Evolutionary conservation across 2,113 vertebrate genomes (phyloP).

Genomic region (chimpanzee (Pan troglodytes)): DNA sequence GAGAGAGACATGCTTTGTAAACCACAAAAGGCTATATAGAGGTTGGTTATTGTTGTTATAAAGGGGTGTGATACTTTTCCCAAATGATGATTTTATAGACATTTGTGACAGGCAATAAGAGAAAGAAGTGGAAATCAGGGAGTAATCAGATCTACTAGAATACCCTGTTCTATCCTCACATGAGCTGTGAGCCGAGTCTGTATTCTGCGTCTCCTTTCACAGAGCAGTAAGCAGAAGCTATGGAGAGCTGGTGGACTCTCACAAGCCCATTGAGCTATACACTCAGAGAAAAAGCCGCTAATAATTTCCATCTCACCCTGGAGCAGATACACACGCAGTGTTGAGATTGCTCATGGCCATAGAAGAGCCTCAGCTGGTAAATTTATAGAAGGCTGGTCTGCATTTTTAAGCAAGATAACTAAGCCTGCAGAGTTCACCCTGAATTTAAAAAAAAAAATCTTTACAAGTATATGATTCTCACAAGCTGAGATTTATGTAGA

Average conservation of each 20-base stretch:
- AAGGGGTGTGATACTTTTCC: not conserved
- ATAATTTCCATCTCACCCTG: not conserved
- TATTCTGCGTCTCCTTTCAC: not conserved
- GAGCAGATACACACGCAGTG: not conserved
- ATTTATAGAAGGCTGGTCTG: constrained; percentile 8
- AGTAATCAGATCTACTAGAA: not conserved
- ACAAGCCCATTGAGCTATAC: not conserved
- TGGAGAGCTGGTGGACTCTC: not conserved
- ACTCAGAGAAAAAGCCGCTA: not conserved
- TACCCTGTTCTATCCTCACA: fast-evolving
- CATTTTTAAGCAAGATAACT: constrained; percentile 61
- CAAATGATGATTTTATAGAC: not conserved
- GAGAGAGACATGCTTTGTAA: not conserved
- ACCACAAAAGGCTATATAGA: not conserved
- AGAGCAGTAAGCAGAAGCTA: not conserved
- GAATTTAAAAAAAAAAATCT: not conserved
- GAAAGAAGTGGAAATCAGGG: not conserved
- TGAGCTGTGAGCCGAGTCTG: not conserved
- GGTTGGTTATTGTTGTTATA: not conserved
- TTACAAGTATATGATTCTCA: constrained; percentile 29
- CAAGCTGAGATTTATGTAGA: constrained; percentile 34
- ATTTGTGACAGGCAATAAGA: not conserved
- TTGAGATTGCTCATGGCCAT: not conserved
- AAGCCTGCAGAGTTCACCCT: constrained; percentile 43
- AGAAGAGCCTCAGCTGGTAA: not conserved